Conservation (phyloP, 2,888 invertebrate species). For the Autographa pulchrina region DNA sequence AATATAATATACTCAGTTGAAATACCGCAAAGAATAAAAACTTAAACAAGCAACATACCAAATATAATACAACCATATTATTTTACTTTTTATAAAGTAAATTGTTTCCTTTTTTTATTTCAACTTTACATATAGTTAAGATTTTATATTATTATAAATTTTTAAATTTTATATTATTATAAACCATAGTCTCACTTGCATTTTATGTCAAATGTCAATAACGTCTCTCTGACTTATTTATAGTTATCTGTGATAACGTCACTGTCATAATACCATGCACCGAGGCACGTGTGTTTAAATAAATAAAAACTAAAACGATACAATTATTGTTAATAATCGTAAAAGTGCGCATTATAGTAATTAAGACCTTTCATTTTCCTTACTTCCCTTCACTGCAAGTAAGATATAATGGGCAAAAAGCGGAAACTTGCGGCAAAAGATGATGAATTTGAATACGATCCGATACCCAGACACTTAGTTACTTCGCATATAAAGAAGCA, state of each 20-base stretch:
- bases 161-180: too few species aligned
- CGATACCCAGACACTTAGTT: conserved; percentile 93
- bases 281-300: background rate
- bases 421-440: conserved; percentile 85
- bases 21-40: too few species aligned
- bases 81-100: too few species aligned
- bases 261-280: background rate
- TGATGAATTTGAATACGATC: conserved; percentile 94
- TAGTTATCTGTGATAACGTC: background rate
- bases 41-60: too few species aligned
- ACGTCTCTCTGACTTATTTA: too few species aligned
- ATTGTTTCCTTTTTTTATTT: too few species aligned
- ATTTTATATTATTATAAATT: too few species aligned
- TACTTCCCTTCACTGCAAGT: background rate
- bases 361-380: background rate
- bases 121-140: too few species aligned
- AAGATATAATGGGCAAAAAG: conserved; percentile 81
- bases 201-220: too few species aligned
- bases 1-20: too few species aligned
- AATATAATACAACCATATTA: too few species aligned
- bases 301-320: background rate
- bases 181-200: too few species aligned
- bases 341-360: background rate
- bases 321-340: background rate
- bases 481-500: conserved; percentile 94